Conservation (phyloP, 2,797 vertebrate species). For the Sylvilagus floridanus region DNA sequence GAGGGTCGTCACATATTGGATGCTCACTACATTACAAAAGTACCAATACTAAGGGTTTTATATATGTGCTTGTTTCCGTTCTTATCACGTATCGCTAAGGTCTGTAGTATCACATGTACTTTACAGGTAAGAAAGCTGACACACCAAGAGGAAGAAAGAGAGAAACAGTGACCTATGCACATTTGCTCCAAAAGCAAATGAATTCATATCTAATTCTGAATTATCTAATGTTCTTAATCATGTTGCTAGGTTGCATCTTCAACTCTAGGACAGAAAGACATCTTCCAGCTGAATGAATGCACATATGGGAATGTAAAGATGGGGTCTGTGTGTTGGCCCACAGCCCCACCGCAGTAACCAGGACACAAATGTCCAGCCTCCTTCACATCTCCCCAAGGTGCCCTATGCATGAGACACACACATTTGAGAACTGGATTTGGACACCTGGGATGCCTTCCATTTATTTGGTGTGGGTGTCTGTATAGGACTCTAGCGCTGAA, state of each 20-base stretch:
- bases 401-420: neutral
- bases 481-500: neutral
- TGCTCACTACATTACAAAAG: neutral
- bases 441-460: neutral
- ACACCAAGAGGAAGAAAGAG: neutral
- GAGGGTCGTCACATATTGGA: neutral
- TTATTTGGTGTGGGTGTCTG: neutral
- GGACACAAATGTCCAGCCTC: neutral
- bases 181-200: neutral
- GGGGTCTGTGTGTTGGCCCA: no score
- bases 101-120: neutral
- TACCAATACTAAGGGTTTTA: neutral
- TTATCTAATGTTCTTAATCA: neutral
- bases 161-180: fast-evolving
- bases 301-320: neutral
- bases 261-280: neutral
- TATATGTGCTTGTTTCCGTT: neutral
- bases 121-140: neutral
- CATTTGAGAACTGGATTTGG: fast-evolving
- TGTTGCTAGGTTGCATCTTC: neutral
- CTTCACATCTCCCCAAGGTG: neutral
- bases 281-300: neutral
- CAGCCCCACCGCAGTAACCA: neutral
- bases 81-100: neutral
- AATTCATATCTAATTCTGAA: neutral